Evolutionary conservation across 2,888 invertebrate species (phyloP).

Genomic region (Digitonthophagus gazella): DNA sequence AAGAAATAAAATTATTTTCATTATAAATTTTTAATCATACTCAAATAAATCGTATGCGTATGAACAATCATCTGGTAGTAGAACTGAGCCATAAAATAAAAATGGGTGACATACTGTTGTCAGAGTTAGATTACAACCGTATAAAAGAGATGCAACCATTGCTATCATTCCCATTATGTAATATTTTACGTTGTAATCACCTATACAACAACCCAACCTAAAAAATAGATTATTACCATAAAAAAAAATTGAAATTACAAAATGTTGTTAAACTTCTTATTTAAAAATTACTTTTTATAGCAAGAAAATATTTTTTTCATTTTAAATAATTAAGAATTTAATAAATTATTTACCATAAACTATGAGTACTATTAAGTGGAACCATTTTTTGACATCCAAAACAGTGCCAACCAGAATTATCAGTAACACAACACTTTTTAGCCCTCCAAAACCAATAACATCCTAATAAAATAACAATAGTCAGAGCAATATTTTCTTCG

Average conservation of each 20-base stretch:
- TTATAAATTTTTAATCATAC: constrained; percentile 55
- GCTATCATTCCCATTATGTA: constrained; percentile 69
- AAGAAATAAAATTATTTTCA: neutral
- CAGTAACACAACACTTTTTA: constrained; percentile 38
- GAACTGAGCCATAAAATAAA: constrained; percentile 62
- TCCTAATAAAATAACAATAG: constrained; percentile 53
- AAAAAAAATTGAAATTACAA: too few species aligned
- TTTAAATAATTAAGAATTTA: constrained; percentile 21
- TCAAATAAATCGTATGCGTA: constrained; percentile 77
- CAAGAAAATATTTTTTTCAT: too few species aligned
- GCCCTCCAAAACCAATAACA: constrained; percentile 51
- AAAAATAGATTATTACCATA: constrained; percentile 27
- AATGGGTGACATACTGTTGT: constrained; percentile 87
- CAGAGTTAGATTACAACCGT: constrained; percentile 77
- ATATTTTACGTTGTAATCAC: constrained; percentile 73
- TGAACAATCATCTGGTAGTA: constrained; percentile 81
- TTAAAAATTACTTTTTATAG: too few species aligned
- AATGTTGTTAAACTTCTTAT: too few species aligned
- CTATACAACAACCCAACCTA: constrained; percentile 83
- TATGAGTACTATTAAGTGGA: constrained; percentile 51
- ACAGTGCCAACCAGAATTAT: constrained; percentile 38
- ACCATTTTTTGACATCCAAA: constrained; percentile 61
- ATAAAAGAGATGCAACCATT: constrained; percentile 64
- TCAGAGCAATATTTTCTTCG: constrained; percentile 62
- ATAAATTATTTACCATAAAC: constrained; percentile 16